Conservation (phyloP, 2,797 vertebrate species). For the Pseudocheirus occidentalis region DNA sequence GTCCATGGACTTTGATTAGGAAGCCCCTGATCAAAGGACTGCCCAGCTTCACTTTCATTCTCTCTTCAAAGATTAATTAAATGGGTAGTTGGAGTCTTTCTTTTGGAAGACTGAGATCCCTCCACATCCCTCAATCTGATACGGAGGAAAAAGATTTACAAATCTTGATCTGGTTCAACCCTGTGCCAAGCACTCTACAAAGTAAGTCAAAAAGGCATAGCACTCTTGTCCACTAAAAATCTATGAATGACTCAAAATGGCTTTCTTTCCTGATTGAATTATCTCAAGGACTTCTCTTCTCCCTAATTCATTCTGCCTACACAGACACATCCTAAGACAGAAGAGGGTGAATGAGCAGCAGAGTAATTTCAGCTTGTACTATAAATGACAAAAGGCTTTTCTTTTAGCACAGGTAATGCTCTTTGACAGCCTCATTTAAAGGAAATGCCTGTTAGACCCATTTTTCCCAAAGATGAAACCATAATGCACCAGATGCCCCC, state of each 20-base stretch:
- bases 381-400: not conserved
- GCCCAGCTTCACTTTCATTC: not conserved
- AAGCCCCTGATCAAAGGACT: not conserved
- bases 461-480: constrained; percentile 13
- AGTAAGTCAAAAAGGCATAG: not conserved
- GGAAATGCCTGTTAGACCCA: not conserved
- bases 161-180: not conserved
- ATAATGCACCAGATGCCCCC: not conserved
- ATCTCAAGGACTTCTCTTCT: not conserved
- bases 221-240: not conserved
- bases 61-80: not conserved
- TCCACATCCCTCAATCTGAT: not conserved
- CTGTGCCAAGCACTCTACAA: not conserved
- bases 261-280: not conserved
- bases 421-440: not conserved
- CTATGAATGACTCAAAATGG: not conserved
- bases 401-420: not conserved
- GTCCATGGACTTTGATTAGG: not conserved
- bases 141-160: not conserved
- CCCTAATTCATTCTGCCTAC: not conserved
- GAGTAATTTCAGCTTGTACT: not conserved
- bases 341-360: not conserved
- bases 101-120: not conserved
- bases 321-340: not conserved
- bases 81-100: not conserved